Base-by-base conservation (phyloP, 1,140 invertebrate genomes). In the Cotesia typhae region DNA sequence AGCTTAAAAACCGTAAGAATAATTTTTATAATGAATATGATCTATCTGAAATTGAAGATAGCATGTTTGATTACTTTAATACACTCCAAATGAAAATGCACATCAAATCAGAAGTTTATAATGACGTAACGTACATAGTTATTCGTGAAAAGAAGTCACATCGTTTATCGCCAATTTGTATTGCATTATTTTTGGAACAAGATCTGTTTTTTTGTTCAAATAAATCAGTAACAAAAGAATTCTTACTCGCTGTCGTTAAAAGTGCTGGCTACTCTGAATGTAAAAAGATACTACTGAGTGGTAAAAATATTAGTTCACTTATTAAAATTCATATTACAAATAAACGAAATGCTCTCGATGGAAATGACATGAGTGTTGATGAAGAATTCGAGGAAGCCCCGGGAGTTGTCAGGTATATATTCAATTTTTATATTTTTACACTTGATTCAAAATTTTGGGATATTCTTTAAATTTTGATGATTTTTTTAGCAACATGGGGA, bases 121-220 rank as follows among this genome's bases (percentile, higher is more conserved):
- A 84, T 53, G 72, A 65, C 12, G 69, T 83, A 14, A 78, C 68
- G 7, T 85, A 77, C 52, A 4, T 83, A 4, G 75, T 68, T 41
- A 61, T 85, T 7, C 75, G 41, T 53, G 67, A 76, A 57, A 66
- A 41, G 35, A 59, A 73, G 64, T 67, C 5, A 5, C 41, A 41
- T 4, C 70, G 5, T 1, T 35, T 72, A 36, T 3, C 6, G 1
- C 68, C 81, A 17, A 67, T 71, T 9, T 77, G 71, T 66, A 82
- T 84, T 66, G 82, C 83, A 36, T 35, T 85, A 2, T 78, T 81
- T 41, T 12, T 76, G 4, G 75, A 74, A 5, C 70, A 80, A 4
- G 79, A 79, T 0, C 80, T 80, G 74, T 80, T 86, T 60, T 86
- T 86, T 61, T 81, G 74, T 57, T 76, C 75, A 0, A 80, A 72